Evolutionary conservation across 2,797 vertebrate species (phyloP).

Genomic region (Silurus aristotelis): DNA sequence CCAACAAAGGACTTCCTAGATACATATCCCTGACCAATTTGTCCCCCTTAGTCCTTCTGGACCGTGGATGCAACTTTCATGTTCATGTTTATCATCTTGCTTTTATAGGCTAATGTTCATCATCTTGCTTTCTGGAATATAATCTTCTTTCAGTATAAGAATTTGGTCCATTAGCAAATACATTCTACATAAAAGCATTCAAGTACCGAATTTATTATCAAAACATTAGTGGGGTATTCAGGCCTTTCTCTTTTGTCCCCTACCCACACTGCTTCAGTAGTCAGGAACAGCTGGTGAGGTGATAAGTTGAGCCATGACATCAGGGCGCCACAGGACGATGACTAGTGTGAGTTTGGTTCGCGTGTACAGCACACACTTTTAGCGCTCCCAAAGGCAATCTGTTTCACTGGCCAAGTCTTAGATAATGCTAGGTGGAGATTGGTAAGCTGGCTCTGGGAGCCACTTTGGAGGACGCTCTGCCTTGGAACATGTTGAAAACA

Average conservation of each 20-base stretch:
- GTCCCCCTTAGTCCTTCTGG: not conserved
- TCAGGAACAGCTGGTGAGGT: conserved; percentile 31
- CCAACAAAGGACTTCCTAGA: not conserved
- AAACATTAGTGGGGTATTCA: not conserved
- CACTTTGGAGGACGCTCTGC: conserved; percentile 44
- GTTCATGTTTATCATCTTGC: not conserved
- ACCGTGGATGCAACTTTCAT: not conserved
- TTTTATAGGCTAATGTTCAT: not conserved
- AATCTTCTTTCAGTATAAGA: not conserved
- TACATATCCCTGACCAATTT: not conserved
- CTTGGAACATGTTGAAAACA: conserved; percentile 30
- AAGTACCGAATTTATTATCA: not conserved
- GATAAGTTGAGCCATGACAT: conserved; percentile 61
- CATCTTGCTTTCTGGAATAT: not conserved
- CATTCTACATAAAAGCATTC: not conserved
- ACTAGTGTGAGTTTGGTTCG: conserved; percentile 68
- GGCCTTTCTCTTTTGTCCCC: not conserved
- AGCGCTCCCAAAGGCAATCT: conserved; percentile 59
- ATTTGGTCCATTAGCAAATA: not conserved
- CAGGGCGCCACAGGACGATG: conserved; percentile 68
- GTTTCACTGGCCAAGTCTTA: conserved; percentile 54
- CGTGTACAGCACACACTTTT: conserved; percentile 56
- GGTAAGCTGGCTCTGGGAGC: conserved; percentile 30
- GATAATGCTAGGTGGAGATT: conserved; percentile 58
- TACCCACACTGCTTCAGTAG: conserved; percentile 9